Conservation (phyloP, 2,797 vertebrate genomes). For the Salmo trutta region DNA sequence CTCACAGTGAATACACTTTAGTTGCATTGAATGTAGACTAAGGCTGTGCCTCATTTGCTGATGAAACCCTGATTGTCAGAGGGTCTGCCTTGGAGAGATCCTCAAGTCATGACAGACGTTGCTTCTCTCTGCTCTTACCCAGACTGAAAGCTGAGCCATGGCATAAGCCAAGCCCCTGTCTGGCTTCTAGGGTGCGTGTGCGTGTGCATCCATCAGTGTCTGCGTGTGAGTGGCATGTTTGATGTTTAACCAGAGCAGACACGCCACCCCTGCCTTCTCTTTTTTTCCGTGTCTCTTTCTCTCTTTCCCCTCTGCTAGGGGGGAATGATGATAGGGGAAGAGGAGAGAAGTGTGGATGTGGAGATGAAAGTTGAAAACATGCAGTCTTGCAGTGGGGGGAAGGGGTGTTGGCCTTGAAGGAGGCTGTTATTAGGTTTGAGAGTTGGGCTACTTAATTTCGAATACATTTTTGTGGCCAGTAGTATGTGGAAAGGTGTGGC, state of each 20-base stretch:
- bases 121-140: not conserved
- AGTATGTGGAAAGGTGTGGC: not conserved
- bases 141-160: not conserved
- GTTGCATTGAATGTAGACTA: not conserved
- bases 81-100: not conserved
- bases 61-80: not conserved
- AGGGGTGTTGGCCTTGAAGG: not conserved
- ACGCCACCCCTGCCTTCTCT: not conserved
- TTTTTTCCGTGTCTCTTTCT: not conserved
- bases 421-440: not conserved
- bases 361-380: not conserved
- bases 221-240: slow-evolving; percentile 1
- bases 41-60: not conserved
- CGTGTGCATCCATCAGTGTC: not conserved
- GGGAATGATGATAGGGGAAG: not conserved
- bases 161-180: not conserved
- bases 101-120: not conserved
- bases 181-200: not conserved
- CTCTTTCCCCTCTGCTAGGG: not conserved
- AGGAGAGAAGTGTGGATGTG: not conserved
- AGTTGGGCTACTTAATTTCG: not conserved
- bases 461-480: too few species aligned
- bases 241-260: slow-evolving; percentile 22
- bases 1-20: not conserved
- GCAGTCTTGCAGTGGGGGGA: not conserved